Evolutionary conservation across 2,113 vertebrate genomes (phyloP).

Genomic region (Halichoeres trimaculatus): DNA sequence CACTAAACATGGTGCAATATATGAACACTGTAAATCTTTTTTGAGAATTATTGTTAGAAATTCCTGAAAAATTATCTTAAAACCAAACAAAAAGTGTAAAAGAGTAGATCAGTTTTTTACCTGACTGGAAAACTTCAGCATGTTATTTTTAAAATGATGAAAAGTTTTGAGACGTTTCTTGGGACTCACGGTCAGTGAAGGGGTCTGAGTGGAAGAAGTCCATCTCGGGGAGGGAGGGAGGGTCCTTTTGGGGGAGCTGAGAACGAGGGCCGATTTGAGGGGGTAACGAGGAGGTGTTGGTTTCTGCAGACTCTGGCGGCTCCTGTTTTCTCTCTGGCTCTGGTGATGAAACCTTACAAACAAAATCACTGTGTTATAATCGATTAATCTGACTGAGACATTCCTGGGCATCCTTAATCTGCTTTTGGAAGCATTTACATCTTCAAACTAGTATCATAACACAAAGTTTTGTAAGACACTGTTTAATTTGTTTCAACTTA

Average conservation of each 20-base stretch:
- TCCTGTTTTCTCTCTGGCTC: slow-evolving; percentile 84
- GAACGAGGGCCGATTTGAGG: slow-evolving; percentile 70
- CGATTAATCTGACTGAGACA: too few species aligned
- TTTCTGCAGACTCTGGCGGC: slow-evolving; percentile 69
- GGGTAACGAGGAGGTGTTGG: slow-evolving; percentile 75
- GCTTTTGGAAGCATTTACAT: neutral
- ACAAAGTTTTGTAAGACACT: neutral
- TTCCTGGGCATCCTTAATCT: neutral
- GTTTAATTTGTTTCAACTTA: too few species aligned
- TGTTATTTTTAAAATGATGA: too few species aligned
- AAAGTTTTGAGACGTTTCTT: neutral
- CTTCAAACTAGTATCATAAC: too few species aligned
- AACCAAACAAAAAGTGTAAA: neutral
- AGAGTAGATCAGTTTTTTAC: neutral
- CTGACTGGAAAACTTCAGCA: neutral
- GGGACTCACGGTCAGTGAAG: slow-evolving; percentile 92
- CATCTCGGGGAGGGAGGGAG: slow-evolving; percentile 84
- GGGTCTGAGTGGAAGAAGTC: slow-evolving; percentile 97
- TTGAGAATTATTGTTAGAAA: too few species aligned
- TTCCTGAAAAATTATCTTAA: too few species aligned
- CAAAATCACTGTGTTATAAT: neutral
- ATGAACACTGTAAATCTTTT: too few species aligned
- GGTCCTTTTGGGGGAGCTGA: slow-evolving; percentile 68
- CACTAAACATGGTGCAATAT: too few species aligned
- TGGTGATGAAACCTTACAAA: slow-evolving; percentile 86